Percentiles rank a stretch among this genome's conserved stretches.
Evolutionary conservation across 2,797 vertebrate genomes (phyloP).

Genomic region (Sebastes nivosus): DNA sequence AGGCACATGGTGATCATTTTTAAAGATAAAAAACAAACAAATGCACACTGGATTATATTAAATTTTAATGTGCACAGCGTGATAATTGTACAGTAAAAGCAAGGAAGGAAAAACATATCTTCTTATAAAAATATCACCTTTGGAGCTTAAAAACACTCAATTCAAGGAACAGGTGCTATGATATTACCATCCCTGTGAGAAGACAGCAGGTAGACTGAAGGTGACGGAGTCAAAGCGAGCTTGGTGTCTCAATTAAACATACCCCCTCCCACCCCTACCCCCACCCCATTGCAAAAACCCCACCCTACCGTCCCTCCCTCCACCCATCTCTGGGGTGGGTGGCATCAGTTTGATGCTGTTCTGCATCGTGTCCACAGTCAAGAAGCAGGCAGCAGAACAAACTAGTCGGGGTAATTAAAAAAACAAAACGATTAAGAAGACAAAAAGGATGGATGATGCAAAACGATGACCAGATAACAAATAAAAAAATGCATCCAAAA

Average conservation of each 20-base stretch:
- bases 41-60: constrained; percentile 65
- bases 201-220: constrained; percentile 72
- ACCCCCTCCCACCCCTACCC: not conserved
- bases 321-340: constrained; percentile 34
- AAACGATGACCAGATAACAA: constrained; percentile 52
- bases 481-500: constrained; percentile 15
- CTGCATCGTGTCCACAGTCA: constrained; percentile 64
- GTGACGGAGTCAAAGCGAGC: constrained; percentile 59
- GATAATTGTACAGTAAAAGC: constrained; percentile 81
- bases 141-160: constrained; percentile 61
- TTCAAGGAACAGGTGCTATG: constrained; percentile 56
- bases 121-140: constrained; percentile 74
- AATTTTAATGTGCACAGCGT: constrained; percentile 86
- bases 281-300: not conserved
- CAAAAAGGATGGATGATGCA: constrained; percentile 18
- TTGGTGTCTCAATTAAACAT: constrained; percentile 51
- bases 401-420: constrained; percentile 57
- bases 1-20: not conserved
- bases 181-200: constrained; percentile 56
- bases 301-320: not conserved
- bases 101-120: constrained; percentile 59
- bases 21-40: constrained; percentile 25
- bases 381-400: constrained; percentile 30
- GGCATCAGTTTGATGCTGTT: constrained; percentile 49
- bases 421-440: constrained; percentile 40